Evolutionary conservation across 2,113 vertebrate species (phyloP).

Genomic region (Cebus imitator): DNA sequence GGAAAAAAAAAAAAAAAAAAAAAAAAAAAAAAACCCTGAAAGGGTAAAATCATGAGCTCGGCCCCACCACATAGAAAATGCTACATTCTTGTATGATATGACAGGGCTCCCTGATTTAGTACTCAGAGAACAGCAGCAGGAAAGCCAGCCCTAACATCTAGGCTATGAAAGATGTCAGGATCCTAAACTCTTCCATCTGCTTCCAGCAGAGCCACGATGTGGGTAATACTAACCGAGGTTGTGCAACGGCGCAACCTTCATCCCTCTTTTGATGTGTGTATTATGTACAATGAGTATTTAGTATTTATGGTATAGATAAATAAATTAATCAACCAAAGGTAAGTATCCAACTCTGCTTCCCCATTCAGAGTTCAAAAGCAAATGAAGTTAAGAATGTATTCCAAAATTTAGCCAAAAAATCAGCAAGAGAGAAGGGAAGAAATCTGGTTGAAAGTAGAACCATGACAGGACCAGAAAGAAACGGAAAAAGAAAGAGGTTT

Average conservation of each 20-base stretch:
- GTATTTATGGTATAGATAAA: neutral
- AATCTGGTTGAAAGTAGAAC: slow-evolving; percentile 55
- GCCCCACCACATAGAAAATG: neutral
- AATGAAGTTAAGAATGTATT: neutral
- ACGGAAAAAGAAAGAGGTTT: neutral
- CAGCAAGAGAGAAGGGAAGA: neutral
- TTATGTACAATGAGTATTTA: neutral
- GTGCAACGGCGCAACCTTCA: neutral
- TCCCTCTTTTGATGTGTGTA: neutral
- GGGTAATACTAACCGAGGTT: neutral
- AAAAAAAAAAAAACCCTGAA: neutral
- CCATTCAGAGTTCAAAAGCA: slow-evolving; percentile 16
- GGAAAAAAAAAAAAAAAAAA: neutral
- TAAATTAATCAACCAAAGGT: neutral
- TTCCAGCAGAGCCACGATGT: neutral
- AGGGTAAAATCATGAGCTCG: neutral
- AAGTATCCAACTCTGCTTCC: neutral
- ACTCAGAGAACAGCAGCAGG: neutral
- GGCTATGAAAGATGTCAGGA: neutral
- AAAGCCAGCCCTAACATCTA: neutral
- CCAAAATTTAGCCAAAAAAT: slow-evolving; percentile 21
- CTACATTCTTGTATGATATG: neutral
- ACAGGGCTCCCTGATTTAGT: neutral
- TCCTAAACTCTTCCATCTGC: neutral
- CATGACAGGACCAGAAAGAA: neutral